Percentiles rank a stretch among this genome's conserved stretches.
Conservation (phyloP, 2,113 vertebrate genomes). For the Puntigrus tetrazona region DNA sequence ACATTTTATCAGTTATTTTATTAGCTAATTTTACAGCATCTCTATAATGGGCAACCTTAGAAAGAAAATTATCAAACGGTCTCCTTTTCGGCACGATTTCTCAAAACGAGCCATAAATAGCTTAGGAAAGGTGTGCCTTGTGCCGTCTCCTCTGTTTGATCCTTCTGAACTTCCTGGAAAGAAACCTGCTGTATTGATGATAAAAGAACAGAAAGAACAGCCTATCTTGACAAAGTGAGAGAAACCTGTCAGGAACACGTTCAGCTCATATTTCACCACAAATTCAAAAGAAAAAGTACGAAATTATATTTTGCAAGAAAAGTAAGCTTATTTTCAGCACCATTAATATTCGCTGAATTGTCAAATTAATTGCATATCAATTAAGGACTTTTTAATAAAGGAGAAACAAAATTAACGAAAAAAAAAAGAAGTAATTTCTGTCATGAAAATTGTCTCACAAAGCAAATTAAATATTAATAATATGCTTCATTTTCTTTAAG, state of each 20-base stretch:
- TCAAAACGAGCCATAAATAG: conserved; percentile 22
- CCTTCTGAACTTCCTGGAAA: conserved; percentile 25
- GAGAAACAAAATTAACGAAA: not conserved
- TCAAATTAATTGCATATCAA: not conserved
- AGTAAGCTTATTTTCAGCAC: not conserved
- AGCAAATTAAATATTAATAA: not conserved
- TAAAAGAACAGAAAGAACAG: conserved; percentile 14
- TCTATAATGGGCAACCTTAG: not conserved
- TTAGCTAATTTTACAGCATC: conserved; percentile 2
- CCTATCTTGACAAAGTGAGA: conserved; percentile 2
- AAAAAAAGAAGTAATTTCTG: not conserved
- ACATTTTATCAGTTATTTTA: not conserved
- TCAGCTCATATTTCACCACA: not conserved
- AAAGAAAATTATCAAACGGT: conserved; percentile 8
- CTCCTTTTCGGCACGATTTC: not conserved
- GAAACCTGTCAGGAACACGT: not conserved
- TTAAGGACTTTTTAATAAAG: not conserved
- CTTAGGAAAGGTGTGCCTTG: conserved; percentile 2
- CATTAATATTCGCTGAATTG: not conserved
- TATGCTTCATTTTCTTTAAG: not conserved
- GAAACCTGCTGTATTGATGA: conserved; percentile 12
- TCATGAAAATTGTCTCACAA: not conserved
- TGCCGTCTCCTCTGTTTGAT: conserved; percentile 23
- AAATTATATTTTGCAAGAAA: conserved; percentile 2
- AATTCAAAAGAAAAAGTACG: not conserved